phyloP scores from a whole-genome alignment of 2,113 vertebrate species.

The Brachirus orientalis region DNA sequence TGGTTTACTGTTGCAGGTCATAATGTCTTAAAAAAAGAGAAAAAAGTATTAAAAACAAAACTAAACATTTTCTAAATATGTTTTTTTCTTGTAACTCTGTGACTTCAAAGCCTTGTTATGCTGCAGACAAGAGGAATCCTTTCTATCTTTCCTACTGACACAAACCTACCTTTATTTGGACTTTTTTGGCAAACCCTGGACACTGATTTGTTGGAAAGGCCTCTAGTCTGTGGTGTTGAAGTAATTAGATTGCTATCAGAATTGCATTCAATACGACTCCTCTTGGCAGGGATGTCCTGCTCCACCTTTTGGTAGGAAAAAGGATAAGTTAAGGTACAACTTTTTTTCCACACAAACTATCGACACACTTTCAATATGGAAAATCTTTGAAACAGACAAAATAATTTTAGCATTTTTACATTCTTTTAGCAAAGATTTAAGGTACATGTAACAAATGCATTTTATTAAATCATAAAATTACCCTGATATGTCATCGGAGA shows the following conservation, averaged over 20 bases:
- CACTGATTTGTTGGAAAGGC: slow-evolving; percentile 88
- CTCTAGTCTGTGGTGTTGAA: slow-evolving; percentile 90
- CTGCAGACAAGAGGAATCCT: neutral
- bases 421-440: too few relatives aligned
- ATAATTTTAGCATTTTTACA: too few relatives aligned
- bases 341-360: neutral
- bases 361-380: neutral
- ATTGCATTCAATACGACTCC: slow-evolving; percentile 91
- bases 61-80: neutral
- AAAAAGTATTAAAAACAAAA: neutral
- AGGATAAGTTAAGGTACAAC: neutral
- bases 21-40: slow-evolving; percentile 80
- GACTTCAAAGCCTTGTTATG: neutral
- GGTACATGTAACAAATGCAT: too few relatives aligned
- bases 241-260: slow-evolving; percentile 91
- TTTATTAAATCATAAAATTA: too few relatives aligned
- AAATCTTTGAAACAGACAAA: too few relatives aligned
- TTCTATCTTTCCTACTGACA: too few relatives aligned
- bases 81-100: too few relatives aligned
- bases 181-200: slow-evolving; percentile 92
- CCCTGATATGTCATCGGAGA: too few relatives aligned
- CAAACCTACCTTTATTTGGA: slow-evolving; percentile 90
- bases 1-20: slow-evolving; percentile 90
- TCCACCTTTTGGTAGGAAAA: slow-evolving; percentile 84
- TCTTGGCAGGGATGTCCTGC: slow-evolving; percentile 93